These are phyloP conservation scores for Mastacembelus armatus DNA, from an alignment of 2,797 vertebrate genomes.

Conservation along the genomic window DNA sequence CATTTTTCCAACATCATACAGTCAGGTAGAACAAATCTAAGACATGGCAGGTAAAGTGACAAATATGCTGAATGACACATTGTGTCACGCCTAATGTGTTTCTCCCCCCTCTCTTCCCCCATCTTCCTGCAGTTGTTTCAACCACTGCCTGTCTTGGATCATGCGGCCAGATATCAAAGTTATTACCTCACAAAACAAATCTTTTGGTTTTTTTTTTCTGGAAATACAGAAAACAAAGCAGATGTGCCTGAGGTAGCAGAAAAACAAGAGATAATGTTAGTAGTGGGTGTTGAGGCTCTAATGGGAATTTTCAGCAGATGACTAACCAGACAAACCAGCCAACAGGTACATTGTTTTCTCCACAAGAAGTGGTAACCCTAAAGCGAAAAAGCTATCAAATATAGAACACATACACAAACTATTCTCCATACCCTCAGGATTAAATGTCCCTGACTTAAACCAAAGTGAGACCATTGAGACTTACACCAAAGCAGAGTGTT, in stretches of 20 bases:
- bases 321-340: slow-evolving; percentile 29
- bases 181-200: too few relatives aligned
- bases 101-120: too few relatives aligned
- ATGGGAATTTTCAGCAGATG: slow-evolving; percentile 33
- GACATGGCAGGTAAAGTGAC: not conserved
- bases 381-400: slow-evolving; percentile 30
- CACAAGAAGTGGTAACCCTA: not conserved
- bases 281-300: slow-evolving; percentile 23
- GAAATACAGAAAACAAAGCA: not conserved
- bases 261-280: slow-evolving; percentile 25
- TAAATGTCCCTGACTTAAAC: slow-evolving; percentile 38
- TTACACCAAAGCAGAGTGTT: slow-evolving; percentile 46
- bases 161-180: not conserved
- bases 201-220: not conserved
- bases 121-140: not conserved
- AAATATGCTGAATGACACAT: slow-evolving; percentile 1
- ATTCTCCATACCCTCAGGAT: slow-evolving; percentile 21
- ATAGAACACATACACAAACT: slow-evolving; percentile 10
- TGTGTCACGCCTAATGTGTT: not conserved
- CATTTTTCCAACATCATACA: not conserved
- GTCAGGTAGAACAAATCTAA: slow-evolving; percentile 10
- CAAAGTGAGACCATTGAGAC: slow-evolving; percentile 45
- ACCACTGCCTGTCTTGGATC: not conserved
- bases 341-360: not conserved
- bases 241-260: slow-evolving; percentile 7